phyloP scores from a whole-genome alignment of 1,140 invertebrate species.

The Bombus waltoni region DNA sequence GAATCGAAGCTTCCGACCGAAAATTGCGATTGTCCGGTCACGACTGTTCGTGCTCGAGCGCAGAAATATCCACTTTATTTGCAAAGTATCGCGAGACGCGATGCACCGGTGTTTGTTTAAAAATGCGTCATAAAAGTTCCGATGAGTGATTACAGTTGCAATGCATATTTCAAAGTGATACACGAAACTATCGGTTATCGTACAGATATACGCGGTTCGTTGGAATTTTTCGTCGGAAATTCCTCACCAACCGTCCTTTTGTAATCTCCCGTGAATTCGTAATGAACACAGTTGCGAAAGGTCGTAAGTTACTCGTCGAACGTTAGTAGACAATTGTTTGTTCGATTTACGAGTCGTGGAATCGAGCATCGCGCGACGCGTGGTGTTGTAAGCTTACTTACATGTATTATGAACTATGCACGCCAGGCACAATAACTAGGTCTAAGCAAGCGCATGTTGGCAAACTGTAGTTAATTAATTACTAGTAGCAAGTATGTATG shows the following conservation, averaged over 20 bases:
- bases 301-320: background rate
- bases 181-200: background rate
- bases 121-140: slow-evolving; percentile 14
- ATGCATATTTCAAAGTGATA: slow-evolving; percentile 22
- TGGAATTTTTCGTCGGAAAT: background rate
- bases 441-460: background rate
- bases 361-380: background rate
- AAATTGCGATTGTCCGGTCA: slow-evolving; percentile 31
- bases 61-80: slow-evolving; percentile 46
- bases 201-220: background rate
- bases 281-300: background rate
- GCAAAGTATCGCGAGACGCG: slow-evolving; percentile 12
- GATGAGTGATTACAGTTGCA: slow-evolving; percentile 25
- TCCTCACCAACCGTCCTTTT: background rate
- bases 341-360: background rate
- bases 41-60: background rate
- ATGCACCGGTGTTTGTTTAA: slow-evolving; percentile 6
- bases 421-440: background rate
- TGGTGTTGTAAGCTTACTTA: background rate
- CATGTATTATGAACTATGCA: background rate
- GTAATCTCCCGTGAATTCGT: background rate
- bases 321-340: too few relatives aligned
- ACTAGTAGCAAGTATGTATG: background rate
- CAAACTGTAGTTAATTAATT: slow-evolving; percentile 22
- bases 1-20: slow-evolving; percentile 15